These are phyloP conservation scores for Decapterus maruadsi DNA, from an alignment of 2,797 vertebrate species.

Conservation along the genomic window DNA sequence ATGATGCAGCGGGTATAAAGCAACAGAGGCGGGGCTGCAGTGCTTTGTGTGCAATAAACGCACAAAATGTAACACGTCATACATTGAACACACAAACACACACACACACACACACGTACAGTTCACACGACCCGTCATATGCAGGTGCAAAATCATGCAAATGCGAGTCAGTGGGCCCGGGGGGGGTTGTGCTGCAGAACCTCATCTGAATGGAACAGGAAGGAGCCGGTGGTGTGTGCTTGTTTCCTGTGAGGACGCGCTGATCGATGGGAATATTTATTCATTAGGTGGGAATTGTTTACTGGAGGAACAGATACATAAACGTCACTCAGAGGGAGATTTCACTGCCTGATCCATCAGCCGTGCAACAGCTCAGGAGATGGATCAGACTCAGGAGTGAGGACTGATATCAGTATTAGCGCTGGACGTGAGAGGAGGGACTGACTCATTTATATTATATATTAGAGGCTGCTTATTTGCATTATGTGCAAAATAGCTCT, in stretches of 20 bases:
- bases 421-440: not conserved
- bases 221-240: slow-evolving; percentile 4
- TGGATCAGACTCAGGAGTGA: not conserved
- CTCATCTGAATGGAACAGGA: slow-evolving; percentile 34
- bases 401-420: not conserved
- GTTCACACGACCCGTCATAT: slow-evolving; percentile 4
- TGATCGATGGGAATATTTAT: slow-evolving; percentile 15
- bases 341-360: not conserved
- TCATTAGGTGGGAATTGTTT: slow-evolving; percentile 1
- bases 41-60: slow-evolving; percentile 15
- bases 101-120: slow-evolving; percentile 1
- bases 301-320: not conserved
- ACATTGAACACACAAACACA: slow-evolving; percentile 20
- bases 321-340: not conserved
- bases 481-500: too few relatives aligned
- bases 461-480: too few relatives aligned
- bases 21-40: slow-evolving; percentile 35
- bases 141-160: slow-evolving; percentile 52
- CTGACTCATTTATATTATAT: not conserved
- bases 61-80: not conserved
- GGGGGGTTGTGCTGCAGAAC: slow-evolving; percentile 37
- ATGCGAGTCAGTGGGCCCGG: slow-evolving; percentile 23
- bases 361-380: not conserved
- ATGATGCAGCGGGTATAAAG: slow-evolving; percentile 38
- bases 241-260: slow-evolving; percentile 20